Evolutionary conservation across 2,888 invertebrate genomes (phyloP).

Genomic region (Pseudoips prasinana): DNA sequence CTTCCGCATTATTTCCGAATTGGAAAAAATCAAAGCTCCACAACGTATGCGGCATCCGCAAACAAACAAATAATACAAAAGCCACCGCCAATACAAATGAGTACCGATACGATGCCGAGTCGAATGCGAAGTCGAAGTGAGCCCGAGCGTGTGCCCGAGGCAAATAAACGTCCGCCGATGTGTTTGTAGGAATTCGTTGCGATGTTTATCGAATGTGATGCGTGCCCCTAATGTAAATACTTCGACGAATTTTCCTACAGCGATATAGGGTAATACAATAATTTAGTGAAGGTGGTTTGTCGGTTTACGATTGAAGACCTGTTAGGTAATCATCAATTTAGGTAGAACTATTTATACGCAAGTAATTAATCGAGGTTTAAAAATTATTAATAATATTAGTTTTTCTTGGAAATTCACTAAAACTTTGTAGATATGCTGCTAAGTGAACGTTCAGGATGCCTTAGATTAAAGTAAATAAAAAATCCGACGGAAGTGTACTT

Average conservation of each 20-base stretch:
- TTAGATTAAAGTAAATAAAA: no score
- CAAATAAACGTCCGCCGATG: constrained; percentile 76
- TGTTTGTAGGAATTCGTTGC: constrained; percentile 76
- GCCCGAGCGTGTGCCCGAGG: constrained; percentile 68
- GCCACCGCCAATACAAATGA: constrained; percentile 77
- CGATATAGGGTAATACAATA: constrained; percentile 28
- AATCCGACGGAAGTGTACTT: no score
- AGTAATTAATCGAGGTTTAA: no score
- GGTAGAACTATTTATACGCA: no score
- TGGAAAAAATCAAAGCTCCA: constrained; percentile 79
- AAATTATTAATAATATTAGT: no score
- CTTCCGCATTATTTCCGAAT: constrained; percentile 76
- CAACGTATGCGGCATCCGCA: constrained; percentile 72
- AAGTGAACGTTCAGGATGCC: no score
- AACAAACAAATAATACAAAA: constrained; percentile 79
- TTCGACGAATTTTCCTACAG: constrained; percentile 27
- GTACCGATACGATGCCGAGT: constrained; percentile 70
- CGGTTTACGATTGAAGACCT: neutral
- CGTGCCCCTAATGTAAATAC: constrained; percentile 64
- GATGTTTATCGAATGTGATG: constrained; percentile 74
- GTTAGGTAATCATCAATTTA: no score
- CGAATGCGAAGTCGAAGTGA: constrained; percentile 68
- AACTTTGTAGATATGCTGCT: no score
- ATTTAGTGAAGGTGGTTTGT: constrained; percentile 26
- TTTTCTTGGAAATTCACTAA: no score